Percentiles rank a stretch among this genome's conserved stretches.
Evolutionary conservation across 2,797 vertebrate genomes (phyloP).

Genomic region (Takifugu rubripes): DNA sequence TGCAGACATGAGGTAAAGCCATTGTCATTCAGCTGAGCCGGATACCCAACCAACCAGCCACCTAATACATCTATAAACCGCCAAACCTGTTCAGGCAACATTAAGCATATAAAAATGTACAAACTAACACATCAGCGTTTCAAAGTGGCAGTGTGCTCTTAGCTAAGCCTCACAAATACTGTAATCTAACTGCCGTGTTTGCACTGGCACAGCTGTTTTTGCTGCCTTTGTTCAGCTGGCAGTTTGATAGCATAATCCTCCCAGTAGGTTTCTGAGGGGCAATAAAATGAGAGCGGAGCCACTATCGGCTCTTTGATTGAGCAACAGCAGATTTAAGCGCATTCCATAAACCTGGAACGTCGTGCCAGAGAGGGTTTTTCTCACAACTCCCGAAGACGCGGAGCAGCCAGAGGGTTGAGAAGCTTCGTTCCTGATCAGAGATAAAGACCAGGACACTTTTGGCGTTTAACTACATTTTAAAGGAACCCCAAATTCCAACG

Average conservation of each 20-base stretch:
- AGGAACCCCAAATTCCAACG: too few species aligned
- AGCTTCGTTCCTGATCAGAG: too few species aligned
- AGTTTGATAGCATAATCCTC: constrained; percentile 71
- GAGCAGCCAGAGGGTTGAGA: not conserved
- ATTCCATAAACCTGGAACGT: constrained; percentile 45
- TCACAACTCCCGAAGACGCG: not conserved
- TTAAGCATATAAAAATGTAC: constrained; percentile 16
- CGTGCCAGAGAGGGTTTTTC: constrained; percentile 7
- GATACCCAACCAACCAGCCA: constrained; percentile 21
- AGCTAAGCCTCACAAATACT: constrained; percentile 48
- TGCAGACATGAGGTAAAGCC: constrained; percentile 35
- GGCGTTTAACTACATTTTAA: too few species aligned
- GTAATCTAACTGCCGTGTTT: constrained; percentile 65
- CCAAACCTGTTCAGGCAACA: constrained; percentile 17
- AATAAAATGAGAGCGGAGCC: constrained; percentile 57
- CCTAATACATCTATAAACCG: constrained; percentile 12
- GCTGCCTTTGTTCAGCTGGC: constrained; percentile 72
- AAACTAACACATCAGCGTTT: constrained; percentile 37
- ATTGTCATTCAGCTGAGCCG: constrained; percentile 32
- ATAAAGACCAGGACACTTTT: too few species aligned
- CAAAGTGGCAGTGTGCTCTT: constrained; percentile 50
- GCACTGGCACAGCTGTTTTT: constrained; percentile 70
- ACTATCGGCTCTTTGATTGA: constrained; percentile 61
- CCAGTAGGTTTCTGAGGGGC: constrained; percentile 60
- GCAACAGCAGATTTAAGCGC: constrained; percentile 53